A percentile compares a stretch with the other conserved stretches of the same genome.
Evolutionary conservation across 2,797 vertebrate genomes (phyloP).

Genomic region (Syndactyla subalaris): DNA sequence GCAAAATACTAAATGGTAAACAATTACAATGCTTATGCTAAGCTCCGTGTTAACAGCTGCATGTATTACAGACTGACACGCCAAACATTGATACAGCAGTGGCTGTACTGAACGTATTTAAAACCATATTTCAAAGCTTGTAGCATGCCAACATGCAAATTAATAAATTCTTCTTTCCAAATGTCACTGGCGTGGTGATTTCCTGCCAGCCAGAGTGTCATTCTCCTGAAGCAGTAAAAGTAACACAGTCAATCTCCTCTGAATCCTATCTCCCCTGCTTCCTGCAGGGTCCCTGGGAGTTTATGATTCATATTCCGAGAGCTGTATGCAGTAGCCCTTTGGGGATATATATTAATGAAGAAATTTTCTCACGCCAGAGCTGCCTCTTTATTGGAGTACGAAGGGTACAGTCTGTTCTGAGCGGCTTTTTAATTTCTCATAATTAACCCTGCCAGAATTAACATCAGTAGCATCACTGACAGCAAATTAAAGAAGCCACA

Average conservation of each 20-base stretch:
- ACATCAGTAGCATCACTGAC: constrained; percentile 63
- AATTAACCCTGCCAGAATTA: constrained; percentile 79
- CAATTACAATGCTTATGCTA: constrained; percentile 67
- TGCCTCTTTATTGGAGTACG: constrained; percentile 71
- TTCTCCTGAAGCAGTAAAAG: constrained; percentile 69
- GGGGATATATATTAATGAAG: constrained; percentile 79
- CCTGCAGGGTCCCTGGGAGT: constrained; percentile 56
- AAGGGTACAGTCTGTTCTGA: constrained; percentile 78
- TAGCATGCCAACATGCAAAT: constrained; percentile 72
- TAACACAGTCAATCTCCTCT: constrained; percentile 65
- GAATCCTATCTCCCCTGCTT: constrained; percentile 69
- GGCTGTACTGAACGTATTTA: constrained; percentile 35
- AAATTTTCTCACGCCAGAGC: constrained; percentile 72
- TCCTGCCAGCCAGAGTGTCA: constrained; percentile 52
- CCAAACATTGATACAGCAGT: neutral
- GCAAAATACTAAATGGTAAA: constrained; percentile 69
- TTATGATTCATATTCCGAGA: constrained; percentile 75
- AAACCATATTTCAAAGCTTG: constrained; percentile 69
- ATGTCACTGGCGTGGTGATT: constrained; percentile 71
- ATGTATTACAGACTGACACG: constrained; percentile 26
- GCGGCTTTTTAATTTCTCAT: constrained; percentile 76
- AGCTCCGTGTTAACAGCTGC: constrained; percentile 63
- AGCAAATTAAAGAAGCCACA: constrained; percentile 70
- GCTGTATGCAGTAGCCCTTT: constrained; percentile 58
- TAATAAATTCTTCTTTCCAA: constrained; percentile 71